Conservation (phyloP, 37 sponge, comb jelly and placozoan species). For the Bolinopsis microptera region DNA sequence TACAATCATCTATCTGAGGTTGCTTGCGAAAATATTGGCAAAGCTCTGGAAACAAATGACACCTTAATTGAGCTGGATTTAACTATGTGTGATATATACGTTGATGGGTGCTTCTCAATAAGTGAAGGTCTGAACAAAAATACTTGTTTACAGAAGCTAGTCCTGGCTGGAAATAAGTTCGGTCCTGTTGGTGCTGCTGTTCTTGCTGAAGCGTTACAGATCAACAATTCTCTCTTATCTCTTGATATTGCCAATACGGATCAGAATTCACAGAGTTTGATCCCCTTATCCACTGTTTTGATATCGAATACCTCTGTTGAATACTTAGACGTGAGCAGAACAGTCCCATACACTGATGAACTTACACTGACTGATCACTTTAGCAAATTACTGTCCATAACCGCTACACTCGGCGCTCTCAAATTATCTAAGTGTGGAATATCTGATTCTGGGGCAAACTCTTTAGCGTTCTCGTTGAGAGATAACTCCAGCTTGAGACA, state of each 20-base stretch:
- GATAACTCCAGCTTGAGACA: not conserved
- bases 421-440: slow-evolving; percentile 26
- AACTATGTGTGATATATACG: slow-evolving; percentile 29
- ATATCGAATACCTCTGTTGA: not conserved
- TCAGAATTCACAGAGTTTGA: slow-evolving; percentile 41
- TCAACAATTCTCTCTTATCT: not conserved
- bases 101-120: slow-evolving; percentile 37
- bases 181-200: slow-evolving; percentile 37
- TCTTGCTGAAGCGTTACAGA: not conserved
- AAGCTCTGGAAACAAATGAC: slow-evolving; percentile 3
- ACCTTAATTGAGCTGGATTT: not conserved
- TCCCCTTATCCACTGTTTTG: slow-evolving; percentile 1
- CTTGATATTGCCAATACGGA: slow-evolving; percentile 4
- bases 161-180: not conserved
- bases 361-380: not conserved
- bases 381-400: not conserved
- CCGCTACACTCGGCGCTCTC: not conserved
- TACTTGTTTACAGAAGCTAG: not conserved
- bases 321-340: slow-evolving; percentile 1
- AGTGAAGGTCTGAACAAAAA: slow-evolving; percentile 14
- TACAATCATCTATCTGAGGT: not conserved
- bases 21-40: not conserved
- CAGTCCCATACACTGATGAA: slow-evolving; percentile 24
- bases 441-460: not conserved
- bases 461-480: not conserved